Evolutionary conservation across 1,140 invertebrate genomes (phyloP).

Genomic region (Bilobella aurantiaca): DNA sequence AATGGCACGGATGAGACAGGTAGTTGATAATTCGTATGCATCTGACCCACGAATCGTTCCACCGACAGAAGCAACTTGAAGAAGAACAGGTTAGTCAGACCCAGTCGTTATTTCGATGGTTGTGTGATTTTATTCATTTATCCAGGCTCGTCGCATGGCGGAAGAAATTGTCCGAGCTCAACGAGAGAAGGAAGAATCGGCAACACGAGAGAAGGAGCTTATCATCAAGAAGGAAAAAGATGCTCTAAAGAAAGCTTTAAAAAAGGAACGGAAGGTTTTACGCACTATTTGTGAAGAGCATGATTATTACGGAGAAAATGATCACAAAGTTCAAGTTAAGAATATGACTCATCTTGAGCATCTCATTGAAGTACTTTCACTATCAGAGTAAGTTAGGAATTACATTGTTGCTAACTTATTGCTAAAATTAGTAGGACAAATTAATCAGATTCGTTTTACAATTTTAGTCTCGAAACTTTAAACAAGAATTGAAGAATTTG

Average conservation of each 20-base stretch:
- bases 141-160: slow-evolving; percentile 46
- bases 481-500: slow-evolving; percentile 58
- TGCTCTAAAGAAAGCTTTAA: slow-evolving; percentile 65
- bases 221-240: slow-evolving; percentile 77
- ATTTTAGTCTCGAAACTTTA: slow-evolving; percentile 59
- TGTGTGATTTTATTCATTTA: slow-evolving; percentile 37
- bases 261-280: slow-evolving; percentile 75
- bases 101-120: not conserved
- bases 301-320: slow-evolving; percentile 68
- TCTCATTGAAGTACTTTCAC: slow-evolving; percentile 67
- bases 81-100: slow-evolving; percentile 53
- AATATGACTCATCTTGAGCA: slow-evolving; percentile 84
- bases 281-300: slow-evolving; percentile 74
- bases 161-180: slow-evolving; percentile 55
- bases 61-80: slow-evolving; percentile 67
- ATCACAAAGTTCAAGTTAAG: slow-evolving; percentile 57
- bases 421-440: no score
- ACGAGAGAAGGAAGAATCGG: slow-evolving; percentile 71
- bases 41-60: slow-evolving; percentile 83
- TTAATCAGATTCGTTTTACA: not conserved
- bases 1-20: slow-evolving; percentile 71
- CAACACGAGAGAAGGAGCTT: slow-evolving; percentile 65
- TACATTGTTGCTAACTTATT: no score
- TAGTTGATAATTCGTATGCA: slow-evolving; percentile 89
- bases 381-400: slow-evolving; percentile 36